Conservation (phyloP, 2,888 invertebrate genomes). For the Chloromyia formosa region DNA sequence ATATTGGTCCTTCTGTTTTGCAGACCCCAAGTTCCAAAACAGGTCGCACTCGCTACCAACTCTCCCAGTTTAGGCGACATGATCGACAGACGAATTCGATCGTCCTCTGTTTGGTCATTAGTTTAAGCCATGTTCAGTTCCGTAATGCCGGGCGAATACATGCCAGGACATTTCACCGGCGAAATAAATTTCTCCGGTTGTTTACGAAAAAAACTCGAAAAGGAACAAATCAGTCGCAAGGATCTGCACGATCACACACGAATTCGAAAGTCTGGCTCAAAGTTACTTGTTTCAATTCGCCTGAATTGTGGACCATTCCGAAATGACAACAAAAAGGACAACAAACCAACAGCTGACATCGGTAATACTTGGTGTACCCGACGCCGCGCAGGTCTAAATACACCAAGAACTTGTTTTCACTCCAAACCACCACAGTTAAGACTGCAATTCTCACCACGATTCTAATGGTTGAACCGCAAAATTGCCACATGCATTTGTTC, state of each 20-base stretch:
- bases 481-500: no score
- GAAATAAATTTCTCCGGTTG: slow-evolving; percentile 93
- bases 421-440: no score
- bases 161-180: slow-evolving; percentile 81
- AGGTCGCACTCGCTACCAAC: slow-evolving; percentile 83
- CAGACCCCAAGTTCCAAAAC: slow-evolving; percentile 69
- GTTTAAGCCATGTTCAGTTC: slow-evolving; percentile 88
- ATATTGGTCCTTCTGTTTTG: slow-evolving; percentile 61
- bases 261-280: slow-evolving; percentile 82
- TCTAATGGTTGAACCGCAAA: no score
- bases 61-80: slow-evolving; percentile 87
- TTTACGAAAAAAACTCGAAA: slow-evolving; percentile 94
- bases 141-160: slow-evolving; percentile 86
- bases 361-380: no score
- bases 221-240: slow-evolving; percentile 82
- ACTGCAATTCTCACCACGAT: no score
- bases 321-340: no score
- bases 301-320: slow-evolving; percentile 86
- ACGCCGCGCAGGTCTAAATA: no score
- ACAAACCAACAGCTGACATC: no score
- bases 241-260: slow-evolving; percentile 86
- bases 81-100: slow-evolving; percentile 82
- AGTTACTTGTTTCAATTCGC: slow-evolving; percentile 80
- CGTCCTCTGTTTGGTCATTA: slow-evolving; percentile 84
- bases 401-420: no score